Conservation (phyloP, 2,888 invertebrate species). For the Acronicta psi region DNA sequence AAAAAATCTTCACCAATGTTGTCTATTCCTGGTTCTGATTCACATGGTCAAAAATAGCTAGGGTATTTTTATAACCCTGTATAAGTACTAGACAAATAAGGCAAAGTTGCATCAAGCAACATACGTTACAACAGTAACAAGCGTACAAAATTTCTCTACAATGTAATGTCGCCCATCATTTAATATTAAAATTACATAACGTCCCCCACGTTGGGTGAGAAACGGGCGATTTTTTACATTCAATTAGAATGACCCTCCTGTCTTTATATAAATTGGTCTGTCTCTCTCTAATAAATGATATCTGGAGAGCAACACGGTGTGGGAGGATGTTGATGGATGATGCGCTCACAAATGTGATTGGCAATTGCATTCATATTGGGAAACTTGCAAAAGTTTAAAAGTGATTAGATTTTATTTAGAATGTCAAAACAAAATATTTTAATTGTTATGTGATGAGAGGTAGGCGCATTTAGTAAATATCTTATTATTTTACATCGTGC, state of each 20-base stretch:
- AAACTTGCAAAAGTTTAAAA: constrained; percentile 20
- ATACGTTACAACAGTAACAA: constrained; percentile 19
- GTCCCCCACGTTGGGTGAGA: constrained; percentile 71
- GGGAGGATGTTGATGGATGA: constrained; percentile 80
- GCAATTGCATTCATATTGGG: constrained; percentile 54
- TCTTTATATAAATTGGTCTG: constrained; percentile 83
- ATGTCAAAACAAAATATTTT: too few relatives aligned
- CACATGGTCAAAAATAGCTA: too few relatives aligned
- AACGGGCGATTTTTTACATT: constrained; percentile 84
- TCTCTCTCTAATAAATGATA: constrained; percentile 84
- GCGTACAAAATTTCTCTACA: constrained; percentile 30
- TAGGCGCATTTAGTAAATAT: too few relatives aligned
- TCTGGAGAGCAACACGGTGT: constrained; percentile 75
- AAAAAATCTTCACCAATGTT: too few relatives aligned
- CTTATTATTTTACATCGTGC: too few relatives aligned
- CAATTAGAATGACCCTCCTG: constrained; percentile 84
- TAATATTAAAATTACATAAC: constrained; percentile 83
- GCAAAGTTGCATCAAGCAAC: constrained; percentile 7
- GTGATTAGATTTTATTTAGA: not conserved
- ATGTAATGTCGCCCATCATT: constrained; percentile 74
- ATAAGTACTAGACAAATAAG: too few relatives aligned
- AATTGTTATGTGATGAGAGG: too few relatives aligned
- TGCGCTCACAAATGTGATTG: constrained; percentile 68
- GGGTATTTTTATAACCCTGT: too few relatives aligned
- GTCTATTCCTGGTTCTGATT: too few relatives aligned